Percentiles rank a stretch among this genome's conserved stretches.
Conservation (phyloP, 2,888 invertebrate species). For the Cactoblastis cactorum region DNA sequence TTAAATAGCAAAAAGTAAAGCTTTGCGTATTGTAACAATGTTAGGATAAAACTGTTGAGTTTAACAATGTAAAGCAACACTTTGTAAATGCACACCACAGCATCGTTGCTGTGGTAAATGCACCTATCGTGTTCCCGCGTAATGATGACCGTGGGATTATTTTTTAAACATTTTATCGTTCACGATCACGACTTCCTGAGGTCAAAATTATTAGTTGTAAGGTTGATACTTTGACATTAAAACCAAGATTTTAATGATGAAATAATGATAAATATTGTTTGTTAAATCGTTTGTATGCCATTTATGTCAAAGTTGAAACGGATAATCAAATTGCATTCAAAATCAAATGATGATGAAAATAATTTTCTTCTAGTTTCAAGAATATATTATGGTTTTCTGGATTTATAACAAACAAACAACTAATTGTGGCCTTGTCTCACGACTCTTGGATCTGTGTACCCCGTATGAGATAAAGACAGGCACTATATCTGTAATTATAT, state of each 20-base stretch:
- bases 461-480: no score
- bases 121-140: conserved; percentile 10
- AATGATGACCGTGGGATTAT: conserved; percentile 19
- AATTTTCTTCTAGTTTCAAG: no score
- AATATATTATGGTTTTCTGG: no score
- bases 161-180: conserved; percentile 14
- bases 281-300: not conserved
- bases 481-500: no score
- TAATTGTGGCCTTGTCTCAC: no score
- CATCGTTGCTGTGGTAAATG: not conserved
- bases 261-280: not conserved
- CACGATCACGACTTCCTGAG: conserved; percentile 15
- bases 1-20: no score
- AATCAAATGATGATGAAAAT: no score
- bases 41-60: not conserved
- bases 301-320: not conserved
- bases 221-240: conserved; percentile 1
- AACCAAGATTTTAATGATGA: not conserved
- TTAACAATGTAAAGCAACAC: not conserved
- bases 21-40: no score
- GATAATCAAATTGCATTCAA: no score
- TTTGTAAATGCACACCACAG: not conserved
- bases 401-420: no score
- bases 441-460: no score
- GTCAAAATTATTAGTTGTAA: conserved; percentile 15